These are phyloP conservation scores for Talpa occidentalis DNA, from an alignment of 2,113 vertebrate species.

Conservation along the genomic window DNA sequence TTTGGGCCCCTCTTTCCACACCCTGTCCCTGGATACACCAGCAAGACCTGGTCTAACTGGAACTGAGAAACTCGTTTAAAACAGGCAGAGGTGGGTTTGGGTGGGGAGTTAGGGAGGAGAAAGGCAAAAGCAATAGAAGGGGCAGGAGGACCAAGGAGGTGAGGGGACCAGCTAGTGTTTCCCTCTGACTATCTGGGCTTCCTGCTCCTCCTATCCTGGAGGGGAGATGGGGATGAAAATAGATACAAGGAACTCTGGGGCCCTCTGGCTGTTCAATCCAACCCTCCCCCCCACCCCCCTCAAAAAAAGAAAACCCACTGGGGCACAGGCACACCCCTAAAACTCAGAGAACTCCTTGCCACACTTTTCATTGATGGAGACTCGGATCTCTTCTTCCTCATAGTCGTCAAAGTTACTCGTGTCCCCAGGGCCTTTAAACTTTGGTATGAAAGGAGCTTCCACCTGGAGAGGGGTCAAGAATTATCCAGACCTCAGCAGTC, in stretches of 20 bases:
- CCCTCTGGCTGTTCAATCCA: conserved; percentile 78
- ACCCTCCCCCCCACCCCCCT: conserved; percentile 57
- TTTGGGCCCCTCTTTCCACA: conserved; percentile 25
- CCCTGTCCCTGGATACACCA: conserved; percentile 50
- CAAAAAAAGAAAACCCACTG: conserved; percentile 63
- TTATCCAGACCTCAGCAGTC: conserved; percentile 29
- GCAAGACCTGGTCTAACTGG: conserved; percentile 49
- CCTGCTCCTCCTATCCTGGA: conserved; percentile 57
- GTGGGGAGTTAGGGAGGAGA: not conserved
- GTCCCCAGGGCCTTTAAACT: conserved; percentile 96
- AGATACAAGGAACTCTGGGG: conserved; percentile 74
- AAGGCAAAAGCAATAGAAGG: not conserved
- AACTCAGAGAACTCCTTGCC: conserved; percentile 96
- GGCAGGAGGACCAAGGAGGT: not conserved
- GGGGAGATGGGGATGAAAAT: conserved; percentile 47
- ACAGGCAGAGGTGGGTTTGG: conserved; percentile 53
- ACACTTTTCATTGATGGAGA: conserved; percentile 95
- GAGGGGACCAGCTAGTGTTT: conserved; percentile 45
- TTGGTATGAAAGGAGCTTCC: conserved; percentile 95
- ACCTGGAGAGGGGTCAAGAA: conserved; percentile 82
- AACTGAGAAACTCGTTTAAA: conserved; percentile 55
- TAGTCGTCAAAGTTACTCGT: conserved; percentile 98
- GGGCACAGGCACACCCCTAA: conserved; percentile 85
- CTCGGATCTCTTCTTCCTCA: conserved; percentile 94
- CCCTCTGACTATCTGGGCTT: conserved; percentile 47